These are phyloP conservation scores for Mionectes macconnelli DNA, from an alignment of 2,113 vertebrate species.

Conservation along the genomic window DNA sequence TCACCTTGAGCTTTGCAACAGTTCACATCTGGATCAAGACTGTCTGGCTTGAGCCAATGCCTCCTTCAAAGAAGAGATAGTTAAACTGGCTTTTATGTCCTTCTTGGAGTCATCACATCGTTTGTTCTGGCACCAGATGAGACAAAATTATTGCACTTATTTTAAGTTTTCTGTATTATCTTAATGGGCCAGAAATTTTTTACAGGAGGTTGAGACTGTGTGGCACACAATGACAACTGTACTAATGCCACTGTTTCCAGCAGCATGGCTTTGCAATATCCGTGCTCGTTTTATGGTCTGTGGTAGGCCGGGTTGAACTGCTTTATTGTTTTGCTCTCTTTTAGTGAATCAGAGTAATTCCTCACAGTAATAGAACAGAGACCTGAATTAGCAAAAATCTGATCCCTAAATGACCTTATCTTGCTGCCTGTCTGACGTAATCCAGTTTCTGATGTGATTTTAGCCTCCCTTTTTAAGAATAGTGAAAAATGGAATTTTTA, in stretches of 20 bases:
- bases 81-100: conserved; percentile 7
- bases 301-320: not conserved
- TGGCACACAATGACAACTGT: not conserved
- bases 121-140: not conserved
- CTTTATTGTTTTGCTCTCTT: conserved; percentile 6
- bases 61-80: not conserved
- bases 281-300: not conserved
- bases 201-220: not conserved
- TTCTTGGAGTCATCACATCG: not conserved
- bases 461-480: not conserved
- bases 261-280: not conserved
- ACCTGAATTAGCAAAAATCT: conserved; percentile 48
- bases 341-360: conserved; percentile 21
- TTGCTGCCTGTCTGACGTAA: conserved; percentile 40
- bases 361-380: conserved; percentile 19
- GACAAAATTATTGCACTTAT: not conserved
- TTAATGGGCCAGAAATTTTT: not conserved
- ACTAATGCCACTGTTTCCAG: not conserved
- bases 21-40: not conserved
- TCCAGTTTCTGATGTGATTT: not conserved
- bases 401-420: conserved; percentile 43
- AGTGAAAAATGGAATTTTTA: no score
- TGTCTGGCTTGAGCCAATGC: not conserved
- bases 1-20: not conserved
- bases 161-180: not conserved